phyloP scores from a whole-genome alignment of 1,140 invertebrate species.

The Saccostrea cuccullata region DNA sequence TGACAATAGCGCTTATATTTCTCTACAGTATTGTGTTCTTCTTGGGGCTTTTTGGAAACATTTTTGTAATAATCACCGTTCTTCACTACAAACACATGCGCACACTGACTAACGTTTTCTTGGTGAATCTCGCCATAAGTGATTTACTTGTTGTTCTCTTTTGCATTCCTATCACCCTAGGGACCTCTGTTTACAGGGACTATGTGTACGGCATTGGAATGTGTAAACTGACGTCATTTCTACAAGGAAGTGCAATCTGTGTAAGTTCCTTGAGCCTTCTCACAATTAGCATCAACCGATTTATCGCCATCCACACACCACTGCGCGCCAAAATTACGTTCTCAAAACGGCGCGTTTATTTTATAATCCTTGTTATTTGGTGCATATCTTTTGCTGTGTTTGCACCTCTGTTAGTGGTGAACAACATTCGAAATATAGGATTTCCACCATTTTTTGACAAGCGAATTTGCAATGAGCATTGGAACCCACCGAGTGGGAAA shows the following conservation, averaged over 20 bases:
- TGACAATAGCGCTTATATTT: conserved; percentile 75
- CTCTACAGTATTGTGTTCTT: conserved; percentile 86
- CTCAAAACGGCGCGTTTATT: conserved; percentile 58
- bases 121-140: conserved; percentile 87
- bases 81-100: conserved; percentile 67
- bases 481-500: conserved; percentile 48
- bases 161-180: conserved; percentile 88
- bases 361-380: conserved; percentile 64
- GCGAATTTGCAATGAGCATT: conserved; percentile 62
- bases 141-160: conserved; percentile 90
- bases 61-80: conserved; percentile 85
- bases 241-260: conserved; percentile 69
- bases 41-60: conserved; percentile 91
- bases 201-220: conserved; percentile 89
- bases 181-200: conserved; percentile 90
- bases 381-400: conserved; percentile 57
- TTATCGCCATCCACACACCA: conserved; percentile 66
- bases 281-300: conserved; percentile 75
- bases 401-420: conserved; percentile 63
- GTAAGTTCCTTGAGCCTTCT: conserved; percentile 75
- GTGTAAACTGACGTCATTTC: conserved; percentile 80
- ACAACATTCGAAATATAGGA: conserved; percentile 55
- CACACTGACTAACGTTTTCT: conserved; percentile 94
- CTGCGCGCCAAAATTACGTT: conserved; percentile 67
- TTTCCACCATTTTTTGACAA: conserved; percentile 54